These are phyloP conservation scores for Pogonomyrmex barbatus DNA, from an alignment of 1,140 invertebrate species.

Conservation along the genomic window DNA sequence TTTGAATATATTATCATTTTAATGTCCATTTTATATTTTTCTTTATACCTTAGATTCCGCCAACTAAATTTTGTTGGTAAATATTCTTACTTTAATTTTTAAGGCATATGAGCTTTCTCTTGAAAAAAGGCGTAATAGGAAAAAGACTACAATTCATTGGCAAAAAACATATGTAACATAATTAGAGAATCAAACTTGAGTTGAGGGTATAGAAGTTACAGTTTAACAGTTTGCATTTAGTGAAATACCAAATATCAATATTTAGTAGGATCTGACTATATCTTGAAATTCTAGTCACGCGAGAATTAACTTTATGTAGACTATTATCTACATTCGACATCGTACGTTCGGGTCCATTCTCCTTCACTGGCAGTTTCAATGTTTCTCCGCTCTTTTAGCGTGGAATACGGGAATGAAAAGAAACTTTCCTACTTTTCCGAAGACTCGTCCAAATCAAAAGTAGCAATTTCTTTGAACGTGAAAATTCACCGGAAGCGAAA, in stretches of 20 bases:
- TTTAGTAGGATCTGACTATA: conserved; percentile 11
- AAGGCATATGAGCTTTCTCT: neutral
- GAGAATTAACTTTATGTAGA: conserved; percentile 52
- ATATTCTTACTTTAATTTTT: neutral
- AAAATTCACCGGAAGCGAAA: conserved; percentile 43
- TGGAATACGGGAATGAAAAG: conserved; percentile 46
- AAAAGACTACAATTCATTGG: neutral
- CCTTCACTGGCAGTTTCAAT: conserved; percentile 1
- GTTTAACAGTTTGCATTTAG: conserved; percentile 32
- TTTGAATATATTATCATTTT: conserved; percentile 22
- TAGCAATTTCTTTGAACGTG: conserved; percentile 55
- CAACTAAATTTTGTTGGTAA: neutral
- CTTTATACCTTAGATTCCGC: neutral
- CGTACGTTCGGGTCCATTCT: conserved; percentile 28
- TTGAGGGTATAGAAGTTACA: neutral
- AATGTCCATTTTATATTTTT: neutral
- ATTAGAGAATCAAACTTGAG: neutral
- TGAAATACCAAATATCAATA: conserved; percentile 17
- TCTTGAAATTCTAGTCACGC: conserved; percentile 11
- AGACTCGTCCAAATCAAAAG: conserved; percentile 50
- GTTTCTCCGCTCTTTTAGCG: conserved; percentile 31
- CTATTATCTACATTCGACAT: conserved; percentile 43
- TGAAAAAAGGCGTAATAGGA: neutral
- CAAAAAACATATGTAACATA: neutral
- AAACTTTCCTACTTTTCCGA: conserved; percentile 53